Evolutionary conservation across 2,113 vertebrate genomes (phyloP), one percentile per base, ranked within the genome.

Genomic region (Psittacus erithacus): DNA sequence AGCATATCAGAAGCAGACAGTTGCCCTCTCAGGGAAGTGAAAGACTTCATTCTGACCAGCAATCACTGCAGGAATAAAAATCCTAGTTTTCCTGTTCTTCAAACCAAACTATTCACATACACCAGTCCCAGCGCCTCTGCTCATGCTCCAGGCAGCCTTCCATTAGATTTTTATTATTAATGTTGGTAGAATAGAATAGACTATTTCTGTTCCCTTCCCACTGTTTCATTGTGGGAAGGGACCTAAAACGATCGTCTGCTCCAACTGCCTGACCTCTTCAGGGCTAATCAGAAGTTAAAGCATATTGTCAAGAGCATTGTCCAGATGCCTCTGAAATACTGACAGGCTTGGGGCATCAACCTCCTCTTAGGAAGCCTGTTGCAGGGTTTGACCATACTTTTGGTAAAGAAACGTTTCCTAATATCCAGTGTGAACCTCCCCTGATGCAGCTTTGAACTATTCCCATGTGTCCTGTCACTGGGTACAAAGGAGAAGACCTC

Each of bases 391-490:
- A 39, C 17, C 31, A 59, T 27, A 10, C 43, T 69, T 43, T 69
- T 10, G 2, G 29, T 25, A 39, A 65, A 70, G 10, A 79, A 65
- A 25, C 49, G 28, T 46, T 68, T 84, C 74, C 16, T 8, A 29
- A 50, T n/a, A 13, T 38, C 47, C 47, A 38, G 29, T 38, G n/a
- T 74, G 49, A 69, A 20, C 38, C 38, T 59, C 8, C 47, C 17
- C 38, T 70, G 44, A 50, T 9, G 20, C 50, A 67, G 39, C 8
- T 80, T 19, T 71, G 57, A 62, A 3, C 68, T 13, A 25, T 67
- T 60, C 13, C 44, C 39, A 4, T 1, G 4, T 1, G 4, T 44
- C 2, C n/a, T 11, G 1, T 44, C 53, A 24, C 11, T 75, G n/a
- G 27, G 11, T 14, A 35, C 11, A 57, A 62, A 55, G 28, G 39